Base-by-base conservation (phyloP, 1,140 invertebrate species). In the Drosophila dunni region DNA sequence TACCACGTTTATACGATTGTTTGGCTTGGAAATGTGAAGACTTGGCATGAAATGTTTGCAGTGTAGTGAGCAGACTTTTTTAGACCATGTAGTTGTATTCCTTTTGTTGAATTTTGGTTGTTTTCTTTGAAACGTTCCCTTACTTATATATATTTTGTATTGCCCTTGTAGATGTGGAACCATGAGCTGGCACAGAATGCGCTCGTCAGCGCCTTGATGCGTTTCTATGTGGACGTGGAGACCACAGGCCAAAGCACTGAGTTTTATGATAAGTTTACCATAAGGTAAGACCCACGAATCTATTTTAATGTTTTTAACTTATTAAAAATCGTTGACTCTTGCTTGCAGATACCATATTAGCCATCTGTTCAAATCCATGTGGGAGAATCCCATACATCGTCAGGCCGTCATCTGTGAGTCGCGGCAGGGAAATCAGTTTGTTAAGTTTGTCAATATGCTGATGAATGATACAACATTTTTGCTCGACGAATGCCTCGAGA, bases 381-480 rank as follows among this genome's bases (percentile, higher is more conserved):
- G 96, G 96, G 95, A 96, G 29, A 95, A 95, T 74, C 94, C 94
- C 11, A 93, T 94, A 54, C 94, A 94, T 76, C 93, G 94, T 45
- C 93, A 95, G 81, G 95, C 96, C 3, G 95, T 97, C n/a, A 94
- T 97, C 42, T 95, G 96, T 78, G 97, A 97, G 91, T 97, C 96
- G 20, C 95, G 95, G 76, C 96, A 95, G 58, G 97, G 97, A 8
- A 97, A 97, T 76, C 97, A 99, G 92, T 99, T 99, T 93, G 97
- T 99, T 3, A 98, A 98, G 79, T 99, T 99, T 92, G 96, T 99
- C 33, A 99, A 99, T 92, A 99, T 99, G 98, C 93, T 99, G 48
- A 99, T 99, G 97, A 99, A 99, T 91, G 98, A 99, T 91, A 99
- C 98, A 7, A 99, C 98, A 36, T 99, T 99, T 93, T 94, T 99